Evolutionary conservation across 2,888 invertebrate species (phyloP).

Genomic region (Eupeodes latifasciatus): DNA sequence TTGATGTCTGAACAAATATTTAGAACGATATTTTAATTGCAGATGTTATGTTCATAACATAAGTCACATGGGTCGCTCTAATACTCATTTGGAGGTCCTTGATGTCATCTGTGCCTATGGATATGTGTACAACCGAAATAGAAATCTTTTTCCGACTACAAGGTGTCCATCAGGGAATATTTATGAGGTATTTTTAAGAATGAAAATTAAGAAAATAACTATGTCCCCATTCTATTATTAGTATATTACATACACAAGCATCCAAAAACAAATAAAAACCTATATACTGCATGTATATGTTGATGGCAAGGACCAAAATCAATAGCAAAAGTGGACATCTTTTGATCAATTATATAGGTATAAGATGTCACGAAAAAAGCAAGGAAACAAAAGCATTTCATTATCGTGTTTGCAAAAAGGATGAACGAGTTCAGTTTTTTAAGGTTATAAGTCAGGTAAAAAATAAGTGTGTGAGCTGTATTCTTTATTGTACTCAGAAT

Average conservation of each 20-base stretch:
- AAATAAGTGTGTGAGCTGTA: constrained; percentile 15
- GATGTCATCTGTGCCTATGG: constrained; percentile 44
- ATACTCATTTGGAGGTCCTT: constrained; percentile 59
- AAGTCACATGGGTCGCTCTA: constrained; percentile 60
- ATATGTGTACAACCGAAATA: constrained; percentile 48
- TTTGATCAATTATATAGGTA: constrained; percentile 67
- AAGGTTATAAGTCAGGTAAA: constrained; percentile 65
- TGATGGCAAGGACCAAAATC: constrained; percentile 66
- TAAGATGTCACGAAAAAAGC: constrained; percentile 36
- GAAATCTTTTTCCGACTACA: constrained; percentile 54
- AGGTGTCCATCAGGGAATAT: constrained; percentile 62
- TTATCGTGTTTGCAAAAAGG: constrained; percentile 60
- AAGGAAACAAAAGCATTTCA: constrained; percentile 56
- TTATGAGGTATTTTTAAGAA: constrained; percentile 45
- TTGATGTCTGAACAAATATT: constrained; percentile 76
- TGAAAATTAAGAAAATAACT: constrained; percentile 19
- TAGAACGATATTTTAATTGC: constrained; percentile 74
- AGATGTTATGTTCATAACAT: constrained; percentile 64
- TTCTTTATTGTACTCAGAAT: background rate
- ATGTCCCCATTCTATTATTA: constrained; percentile 30
- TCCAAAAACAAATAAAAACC: background rate
- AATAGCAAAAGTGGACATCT: constrained; percentile 55
- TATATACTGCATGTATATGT: constrained; percentile 14
- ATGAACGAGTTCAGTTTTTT: constrained; percentile 62
- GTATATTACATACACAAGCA: background rate